phyloP scores from a whole-genome alignment of 2,797 vertebrate species.

The Lophius americanus region DNA sequence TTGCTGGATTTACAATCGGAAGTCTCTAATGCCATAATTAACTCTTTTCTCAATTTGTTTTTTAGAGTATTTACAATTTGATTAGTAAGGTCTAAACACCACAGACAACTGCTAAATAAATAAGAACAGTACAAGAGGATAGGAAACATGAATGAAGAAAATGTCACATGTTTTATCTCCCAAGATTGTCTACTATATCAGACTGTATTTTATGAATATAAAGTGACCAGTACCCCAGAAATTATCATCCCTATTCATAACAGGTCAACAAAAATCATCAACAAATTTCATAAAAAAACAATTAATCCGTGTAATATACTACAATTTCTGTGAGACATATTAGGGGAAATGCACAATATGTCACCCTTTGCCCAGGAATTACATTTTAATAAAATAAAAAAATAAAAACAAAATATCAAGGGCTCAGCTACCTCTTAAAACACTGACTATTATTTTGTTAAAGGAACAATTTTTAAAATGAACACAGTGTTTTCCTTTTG shows the following conservation, averaged over 20 bases:
- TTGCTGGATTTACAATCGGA: conserved; percentile 88
- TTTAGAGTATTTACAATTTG: conserved; percentile 87
- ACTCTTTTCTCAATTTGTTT: conserved; percentile 54
- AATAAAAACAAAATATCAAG: conserved; percentile 17
- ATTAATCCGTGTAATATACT: conserved; percentile 49
- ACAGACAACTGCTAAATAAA: conserved; percentile 84
- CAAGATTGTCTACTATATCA: conserved; percentile 73
- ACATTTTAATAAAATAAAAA: conserved; percentile 13
- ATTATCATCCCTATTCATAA: conserved; percentile 20
- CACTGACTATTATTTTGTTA: conserved; percentile 3
- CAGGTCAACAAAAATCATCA: conserved; percentile 48
- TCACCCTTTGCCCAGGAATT: conserved; percentile 20
- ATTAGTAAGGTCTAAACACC: conserved; percentile 83
- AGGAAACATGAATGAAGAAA: conserved; percentile 79
- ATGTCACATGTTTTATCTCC: conserved; percentile 55
- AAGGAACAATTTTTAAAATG: conserved; percentile 16
- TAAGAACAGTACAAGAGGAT: conserved; percentile 83
- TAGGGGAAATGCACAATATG: conserved; percentile 21
- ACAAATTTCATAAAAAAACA: conserved; percentile 50
- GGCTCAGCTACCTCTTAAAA: conserved; percentile 14
- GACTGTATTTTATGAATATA: conserved; percentile 53
- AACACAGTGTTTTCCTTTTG: conserved; percentile 50
- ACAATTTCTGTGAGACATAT: conserved; percentile 23
- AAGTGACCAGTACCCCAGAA: conserved; percentile 61
- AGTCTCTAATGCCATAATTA: conserved; percentile 85